These are phyloP conservation scores for Anguilla rostrata DNA, from an alignment of 2,113 vertebrate genomes.

Conservation along the genomic window DNA sequence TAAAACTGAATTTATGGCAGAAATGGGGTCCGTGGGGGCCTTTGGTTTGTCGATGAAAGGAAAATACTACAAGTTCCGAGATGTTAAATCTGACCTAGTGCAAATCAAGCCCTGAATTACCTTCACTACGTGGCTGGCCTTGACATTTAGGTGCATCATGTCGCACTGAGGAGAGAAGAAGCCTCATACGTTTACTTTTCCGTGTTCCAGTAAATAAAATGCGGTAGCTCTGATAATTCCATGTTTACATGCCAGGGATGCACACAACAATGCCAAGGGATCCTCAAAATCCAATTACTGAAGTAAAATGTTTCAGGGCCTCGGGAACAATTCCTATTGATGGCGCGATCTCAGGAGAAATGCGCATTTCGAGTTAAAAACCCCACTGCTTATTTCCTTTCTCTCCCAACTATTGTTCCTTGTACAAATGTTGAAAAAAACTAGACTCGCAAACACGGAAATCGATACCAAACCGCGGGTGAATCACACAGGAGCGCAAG, in stretches of 20 bases:
- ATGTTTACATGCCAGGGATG: not conserved
- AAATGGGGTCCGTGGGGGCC: not conserved
- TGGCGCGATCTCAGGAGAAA: constrained; percentile 28
- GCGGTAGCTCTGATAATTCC: not conserved
- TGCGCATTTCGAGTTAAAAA: not conserved
- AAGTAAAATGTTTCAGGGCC: constrained; percentile 20
- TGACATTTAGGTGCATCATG: constrained; percentile 14
- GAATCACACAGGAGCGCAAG: not conserved
- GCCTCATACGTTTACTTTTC: not conserved
- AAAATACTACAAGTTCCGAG: not conserved
- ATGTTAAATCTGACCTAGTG: not conserved
- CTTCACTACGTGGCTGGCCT: not conserved
- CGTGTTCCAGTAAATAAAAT: not conserved
- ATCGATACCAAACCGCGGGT: constrained; percentile 21
- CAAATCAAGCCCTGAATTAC: not conserved
- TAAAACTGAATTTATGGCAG: not conserved
- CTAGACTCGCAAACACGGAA: constrained; percentile 16
- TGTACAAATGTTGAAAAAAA: constrained; percentile 8
- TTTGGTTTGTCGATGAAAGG: not conserved
- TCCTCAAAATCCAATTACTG: constrained; percentile 40
- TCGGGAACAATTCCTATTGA: constrained; percentile 30
- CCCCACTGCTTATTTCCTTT: not conserved
- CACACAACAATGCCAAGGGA: constrained; percentile 19
- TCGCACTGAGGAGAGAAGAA: not conserved
- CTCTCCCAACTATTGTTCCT: not conserved